These are phyloP conservation scores for Callipepla squamata DNA, from an alignment of 2,113 vertebrate species.

Conservation along the genomic window DNA sequence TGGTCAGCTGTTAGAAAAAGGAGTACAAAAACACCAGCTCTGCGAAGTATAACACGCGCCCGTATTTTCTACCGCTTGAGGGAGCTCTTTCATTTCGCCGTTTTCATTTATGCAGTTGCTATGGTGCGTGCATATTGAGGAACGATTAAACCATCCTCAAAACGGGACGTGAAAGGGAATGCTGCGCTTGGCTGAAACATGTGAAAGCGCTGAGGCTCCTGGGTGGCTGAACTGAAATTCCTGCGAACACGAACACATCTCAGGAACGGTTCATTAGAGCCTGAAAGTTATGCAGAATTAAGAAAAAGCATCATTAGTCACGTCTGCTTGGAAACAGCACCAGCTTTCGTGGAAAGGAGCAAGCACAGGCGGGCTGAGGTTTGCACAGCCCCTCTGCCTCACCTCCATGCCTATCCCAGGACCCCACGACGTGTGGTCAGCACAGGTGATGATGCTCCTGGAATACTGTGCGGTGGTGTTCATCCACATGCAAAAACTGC, in stretches of 20 bases:
- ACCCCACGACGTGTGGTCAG: fast-evolving
- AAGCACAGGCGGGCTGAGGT: too few relatives aligned
- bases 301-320: not conserved
- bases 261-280: not conserved
- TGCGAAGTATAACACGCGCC: not conserved
- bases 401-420: fast-evolving
- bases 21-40: not conserved
- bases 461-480: fast-evolving
- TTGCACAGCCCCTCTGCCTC: not conserved
- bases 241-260: not conserved
- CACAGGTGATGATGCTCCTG: not conserved
- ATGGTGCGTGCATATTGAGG: not conserved
- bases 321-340: not conserved
- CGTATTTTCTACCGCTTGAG: constrained; percentile 1
- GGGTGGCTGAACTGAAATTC: not conserved
- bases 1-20: not conserved
- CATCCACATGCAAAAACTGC: not conserved
- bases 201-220: not conserved
- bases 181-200: not conserved
- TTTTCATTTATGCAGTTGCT: not conserved
- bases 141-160: not conserved
- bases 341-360: not conserved
- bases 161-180: not conserved
- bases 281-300: not conserved
- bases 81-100: not conserved